phyloP scores from a whole-genome alignment of 2,113 vertebrate genomes.

The Meles meles region DNA sequence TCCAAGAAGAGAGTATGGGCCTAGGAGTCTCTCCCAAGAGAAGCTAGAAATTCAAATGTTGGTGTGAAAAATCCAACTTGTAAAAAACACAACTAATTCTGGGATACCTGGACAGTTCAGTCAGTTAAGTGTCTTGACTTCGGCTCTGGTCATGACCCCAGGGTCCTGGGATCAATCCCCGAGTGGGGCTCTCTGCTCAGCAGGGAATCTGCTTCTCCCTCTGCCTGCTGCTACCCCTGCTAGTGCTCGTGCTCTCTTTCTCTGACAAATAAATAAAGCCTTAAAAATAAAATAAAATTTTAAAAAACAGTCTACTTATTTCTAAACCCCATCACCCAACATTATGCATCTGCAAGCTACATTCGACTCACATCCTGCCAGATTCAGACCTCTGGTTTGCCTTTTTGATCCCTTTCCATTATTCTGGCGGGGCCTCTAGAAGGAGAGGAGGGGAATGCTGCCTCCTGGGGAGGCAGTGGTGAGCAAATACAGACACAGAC shows the following conservation, averaged over 20 bases:
- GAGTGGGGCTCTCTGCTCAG: too few relatives aligned
- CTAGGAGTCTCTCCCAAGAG: neutral
- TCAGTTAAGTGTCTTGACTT: too few relatives aligned
- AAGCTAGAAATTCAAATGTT: neutral
- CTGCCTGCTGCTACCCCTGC: too few relatives aligned
- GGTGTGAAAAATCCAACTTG: neutral
- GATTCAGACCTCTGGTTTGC: neutral
- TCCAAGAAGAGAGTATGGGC: neutral
- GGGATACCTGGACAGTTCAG: neutral
- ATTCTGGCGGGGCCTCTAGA: neutral
- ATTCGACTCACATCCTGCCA: neutral
- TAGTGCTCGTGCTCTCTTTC: too few relatives aligned
- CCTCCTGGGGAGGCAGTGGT: too few relatives aligned
- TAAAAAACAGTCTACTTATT: neutral
- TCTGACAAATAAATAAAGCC: too few relatives aligned
- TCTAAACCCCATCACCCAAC: neutral
- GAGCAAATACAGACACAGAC: neutral
- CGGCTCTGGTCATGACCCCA: too few relatives aligned
- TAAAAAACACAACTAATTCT: neutral
- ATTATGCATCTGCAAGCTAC: neutral
- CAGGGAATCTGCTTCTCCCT: too few relatives aligned
- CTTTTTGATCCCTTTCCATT: neutral
- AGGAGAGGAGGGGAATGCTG: neutral
- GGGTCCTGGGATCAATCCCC: too few relatives aligned
- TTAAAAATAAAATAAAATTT: neutral